Conservation (phyloP, 2,888 invertebrate genomes). For the Cabera pusaria region DNA sequence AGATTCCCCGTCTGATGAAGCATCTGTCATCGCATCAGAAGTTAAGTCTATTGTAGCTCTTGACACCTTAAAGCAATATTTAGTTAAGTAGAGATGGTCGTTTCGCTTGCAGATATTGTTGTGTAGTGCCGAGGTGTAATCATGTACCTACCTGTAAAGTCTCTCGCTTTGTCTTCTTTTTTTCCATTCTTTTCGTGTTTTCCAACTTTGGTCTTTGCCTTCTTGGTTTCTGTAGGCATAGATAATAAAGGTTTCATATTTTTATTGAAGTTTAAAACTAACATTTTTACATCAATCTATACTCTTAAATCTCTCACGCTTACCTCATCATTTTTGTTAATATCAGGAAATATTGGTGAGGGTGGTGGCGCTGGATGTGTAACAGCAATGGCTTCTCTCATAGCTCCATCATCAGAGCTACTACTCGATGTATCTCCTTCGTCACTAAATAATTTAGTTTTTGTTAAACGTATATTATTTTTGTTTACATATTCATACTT, state of each 20-base stretch:
- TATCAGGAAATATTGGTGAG: conserved; percentile 85
- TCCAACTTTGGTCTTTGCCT: conserved; percentile 67
- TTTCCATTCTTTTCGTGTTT: conserved; percentile 70
- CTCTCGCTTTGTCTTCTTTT: conserved; percentile 77
- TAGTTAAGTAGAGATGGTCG: no score
- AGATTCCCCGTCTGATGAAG: conserved; percentile 85
- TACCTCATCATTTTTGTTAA: conserved; percentile 60
- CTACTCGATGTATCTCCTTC: conserved; percentile 91
- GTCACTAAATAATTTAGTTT: conserved; percentile 82
- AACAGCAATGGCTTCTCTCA: conserved; percentile 78
- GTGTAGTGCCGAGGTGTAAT: no score
- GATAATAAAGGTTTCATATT: no score
- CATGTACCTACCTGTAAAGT: conserved; percentile 75
- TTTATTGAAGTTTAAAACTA: no score
- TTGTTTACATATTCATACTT: no score
- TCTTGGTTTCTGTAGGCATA: conserved; percentile 57
- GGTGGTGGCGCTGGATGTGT: conserved; percentile 86
- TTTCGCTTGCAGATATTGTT: no score
- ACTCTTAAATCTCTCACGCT: no score
- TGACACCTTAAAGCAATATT: conserved; percentile 82
- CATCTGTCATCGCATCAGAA: conserved; percentile 87
- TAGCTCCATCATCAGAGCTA: conserved; percentile 85
- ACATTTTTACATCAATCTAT: no score
- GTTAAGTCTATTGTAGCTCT: conserved; percentile 84
- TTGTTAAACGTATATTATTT: no score